These are phyloP conservation scores for Tragelaphus scriptus DNA, from an alignment of 2,113 vertebrate genomes.

Conservation along the genomic window DNA sequence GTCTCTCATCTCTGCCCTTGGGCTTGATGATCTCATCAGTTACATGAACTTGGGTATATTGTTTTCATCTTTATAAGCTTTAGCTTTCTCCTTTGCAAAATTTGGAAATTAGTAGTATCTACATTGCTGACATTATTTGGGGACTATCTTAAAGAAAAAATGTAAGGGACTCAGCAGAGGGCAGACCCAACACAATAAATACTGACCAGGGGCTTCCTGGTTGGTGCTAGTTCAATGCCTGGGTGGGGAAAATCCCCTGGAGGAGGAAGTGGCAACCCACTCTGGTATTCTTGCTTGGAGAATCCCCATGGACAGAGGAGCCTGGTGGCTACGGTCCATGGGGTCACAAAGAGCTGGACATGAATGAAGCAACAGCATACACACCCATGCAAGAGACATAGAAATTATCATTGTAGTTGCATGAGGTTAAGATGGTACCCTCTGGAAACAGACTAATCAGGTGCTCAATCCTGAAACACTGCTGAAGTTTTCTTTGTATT, in stretches of 20 bases:
- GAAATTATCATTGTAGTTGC: fast-evolving
- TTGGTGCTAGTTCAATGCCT: neutral
- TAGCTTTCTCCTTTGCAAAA: neutral
- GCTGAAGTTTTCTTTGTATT: neutral
- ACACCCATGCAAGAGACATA: neutral
- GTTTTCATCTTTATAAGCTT: neutral
- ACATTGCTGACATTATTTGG: neutral
- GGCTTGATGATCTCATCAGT: neutral
- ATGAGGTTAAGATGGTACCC: fast-evolving
- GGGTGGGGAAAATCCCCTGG: neutral
- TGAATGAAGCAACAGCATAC: neutral
- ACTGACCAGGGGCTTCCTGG: neutral
- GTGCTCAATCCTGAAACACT: neutral
- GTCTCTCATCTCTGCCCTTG: neutral
- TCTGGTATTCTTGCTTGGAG: neutral
- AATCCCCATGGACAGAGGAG: neutral
- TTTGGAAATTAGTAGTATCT: neutral
- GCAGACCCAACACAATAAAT: neutral
- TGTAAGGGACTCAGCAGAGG: neutral
- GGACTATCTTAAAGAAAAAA: neutral
- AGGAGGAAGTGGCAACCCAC: neutral
- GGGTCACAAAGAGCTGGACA: neutral
- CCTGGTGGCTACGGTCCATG: neutral
- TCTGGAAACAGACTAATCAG: neutral
- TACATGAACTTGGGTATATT: neutral